These are phyloP conservation scores for Phortica variegata DNA, from an alignment of 1,140 invertebrate species.

Conservation along the genomic window DNA sequence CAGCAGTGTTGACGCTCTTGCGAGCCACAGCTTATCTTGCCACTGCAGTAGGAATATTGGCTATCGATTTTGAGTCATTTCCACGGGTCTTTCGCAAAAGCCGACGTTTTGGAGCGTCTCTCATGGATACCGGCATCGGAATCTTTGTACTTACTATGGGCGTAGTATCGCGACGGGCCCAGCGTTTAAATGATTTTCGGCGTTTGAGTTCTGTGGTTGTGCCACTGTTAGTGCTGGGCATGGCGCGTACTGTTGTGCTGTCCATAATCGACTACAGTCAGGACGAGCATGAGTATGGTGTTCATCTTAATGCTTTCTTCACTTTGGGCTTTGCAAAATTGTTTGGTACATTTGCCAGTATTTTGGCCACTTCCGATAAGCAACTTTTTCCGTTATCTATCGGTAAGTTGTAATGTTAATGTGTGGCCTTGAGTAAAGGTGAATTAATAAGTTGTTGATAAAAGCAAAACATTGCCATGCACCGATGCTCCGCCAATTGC, in stretches of 20 bases:
- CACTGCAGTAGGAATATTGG: constrained; percentile 82
- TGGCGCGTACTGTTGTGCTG: constrained; percentile 67
- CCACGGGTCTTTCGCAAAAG: constrained; percentile 85
- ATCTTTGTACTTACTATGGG: constrained; percentile 86
- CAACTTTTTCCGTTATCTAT: constrained; percentile 23
- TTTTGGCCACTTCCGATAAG: constrained; percentile 12
- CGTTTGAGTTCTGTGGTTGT: constrained; percentile 55
- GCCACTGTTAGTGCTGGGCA: constrained; percentile 70
- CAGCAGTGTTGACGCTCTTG: constrained; percentile 47
- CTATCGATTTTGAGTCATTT: constrained; percentile 89
- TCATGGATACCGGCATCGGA: constrained; percentile 95
- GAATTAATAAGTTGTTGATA: no score
- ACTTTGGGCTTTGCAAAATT: constrained; percentile 84
- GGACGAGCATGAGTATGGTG: constrained; percentile 88
- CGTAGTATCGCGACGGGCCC: constrained; percentile 62
- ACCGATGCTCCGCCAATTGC: no score
- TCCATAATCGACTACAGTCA: constrained; percentile 77
- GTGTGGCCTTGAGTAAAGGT: no score
- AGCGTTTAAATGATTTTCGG: constrained; percentile 29
- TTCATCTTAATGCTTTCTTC: constrained; percentile 97
- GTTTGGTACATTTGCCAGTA: constrained; percentile 59
- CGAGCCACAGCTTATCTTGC: constrained; percentile 72
- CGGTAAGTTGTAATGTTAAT: constrained; percentile 45
- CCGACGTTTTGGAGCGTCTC: constrained; percentile 79
- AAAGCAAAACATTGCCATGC: no score